Conservation (phyloP, 2,888 invertebrate species). For the Zootermopsis nevadensis region DNA sequence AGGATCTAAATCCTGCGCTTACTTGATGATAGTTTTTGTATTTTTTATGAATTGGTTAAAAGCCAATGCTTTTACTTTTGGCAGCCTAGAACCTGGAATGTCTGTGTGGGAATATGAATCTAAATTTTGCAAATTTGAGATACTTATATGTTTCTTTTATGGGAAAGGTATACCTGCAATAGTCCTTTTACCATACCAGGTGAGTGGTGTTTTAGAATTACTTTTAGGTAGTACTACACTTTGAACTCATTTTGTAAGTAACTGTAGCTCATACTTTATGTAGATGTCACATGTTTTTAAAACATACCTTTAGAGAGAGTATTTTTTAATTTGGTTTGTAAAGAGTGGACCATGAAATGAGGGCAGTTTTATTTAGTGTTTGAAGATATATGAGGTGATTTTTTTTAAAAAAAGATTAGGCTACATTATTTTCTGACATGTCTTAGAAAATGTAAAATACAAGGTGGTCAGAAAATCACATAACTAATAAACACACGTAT, state of each 20-base stretch:
- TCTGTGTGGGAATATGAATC: background rate
- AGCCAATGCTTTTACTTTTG: constrained; percentile 7
- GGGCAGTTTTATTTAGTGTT: too few species aligned
- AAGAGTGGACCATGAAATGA: too few species aligned
- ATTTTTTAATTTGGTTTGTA: background rate
- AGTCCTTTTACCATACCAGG: background rate
- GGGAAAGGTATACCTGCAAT: background rate
- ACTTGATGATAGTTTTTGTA: constrained; percentile 11
- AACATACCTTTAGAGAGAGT: background rate
- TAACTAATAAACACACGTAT: too few species aligned
- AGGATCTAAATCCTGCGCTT: constrained; percentile 13
- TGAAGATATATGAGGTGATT: too few species aligned
- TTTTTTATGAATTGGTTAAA: constrained; percentile 14
- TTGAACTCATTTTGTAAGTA: constrained; percentile 6
- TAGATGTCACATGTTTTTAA: constrained; percentile 7
- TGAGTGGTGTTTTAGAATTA: background rate
- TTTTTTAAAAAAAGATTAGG: too few species aligned
- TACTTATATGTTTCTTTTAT: background rate
- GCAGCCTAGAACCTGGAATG: constrained; percentile 5
- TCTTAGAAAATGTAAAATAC: too few species aligned
- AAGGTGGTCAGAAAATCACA: too few species aligned
- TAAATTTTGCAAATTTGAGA: background rate
- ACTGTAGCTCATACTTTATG: constrained; percentile 9
- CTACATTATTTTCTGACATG: too few species aligned
- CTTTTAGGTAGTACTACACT: background rate